Percentiles rank a stretch among this genome's conserved stretches.
Evolutionary conservation across 2,113 vertebrate genomes (phyloP).

Genomic region (Phrynosoma platyrhinos): DNA sequence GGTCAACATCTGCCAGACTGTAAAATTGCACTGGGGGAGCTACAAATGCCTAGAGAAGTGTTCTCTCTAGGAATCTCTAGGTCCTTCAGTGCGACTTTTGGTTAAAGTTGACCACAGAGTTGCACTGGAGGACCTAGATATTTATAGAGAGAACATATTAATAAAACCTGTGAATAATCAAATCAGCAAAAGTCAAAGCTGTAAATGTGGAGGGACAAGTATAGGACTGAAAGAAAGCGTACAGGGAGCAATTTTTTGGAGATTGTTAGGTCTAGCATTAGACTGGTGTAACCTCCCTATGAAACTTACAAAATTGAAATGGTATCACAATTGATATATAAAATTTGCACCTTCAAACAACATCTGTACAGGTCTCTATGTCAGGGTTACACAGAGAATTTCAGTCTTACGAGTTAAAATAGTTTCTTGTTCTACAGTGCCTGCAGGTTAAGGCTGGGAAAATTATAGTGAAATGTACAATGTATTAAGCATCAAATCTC

Average conservation of each 20-base stretch:
- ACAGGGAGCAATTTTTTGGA: neutral
- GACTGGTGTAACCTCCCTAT: neutral
- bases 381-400: conserved; percentile 2
- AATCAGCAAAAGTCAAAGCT: too few relatives aligned
- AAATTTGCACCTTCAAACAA: neutral
- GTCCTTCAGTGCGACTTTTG: too few relatives aligned
- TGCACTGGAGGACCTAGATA: too few relatives aligned
- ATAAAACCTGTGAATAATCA: too few relatives aligned
- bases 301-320: neutral
- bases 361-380: neutral
- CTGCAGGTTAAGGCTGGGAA: conserved; percentile 1
- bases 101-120: too few relatives aligned
- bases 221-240: neutral
- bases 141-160: too few relatives aligned
- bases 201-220: too few relatives aligned
- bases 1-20: too few relatives aligned
- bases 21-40: too few relatives aligned
- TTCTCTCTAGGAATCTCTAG: too few relatives aligned
- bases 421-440: neutral
- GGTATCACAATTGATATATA: neutral
- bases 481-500: neutral
- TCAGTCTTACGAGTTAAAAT: conserved; percentile 6
- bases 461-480: neutral
- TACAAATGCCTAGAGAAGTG: too few relatives aligned
- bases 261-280: neutral